Base-by-base conservation (phyloP, 2,113 vertebrate genomes). In the Misgurnus anguillicaudatus region DNA sequence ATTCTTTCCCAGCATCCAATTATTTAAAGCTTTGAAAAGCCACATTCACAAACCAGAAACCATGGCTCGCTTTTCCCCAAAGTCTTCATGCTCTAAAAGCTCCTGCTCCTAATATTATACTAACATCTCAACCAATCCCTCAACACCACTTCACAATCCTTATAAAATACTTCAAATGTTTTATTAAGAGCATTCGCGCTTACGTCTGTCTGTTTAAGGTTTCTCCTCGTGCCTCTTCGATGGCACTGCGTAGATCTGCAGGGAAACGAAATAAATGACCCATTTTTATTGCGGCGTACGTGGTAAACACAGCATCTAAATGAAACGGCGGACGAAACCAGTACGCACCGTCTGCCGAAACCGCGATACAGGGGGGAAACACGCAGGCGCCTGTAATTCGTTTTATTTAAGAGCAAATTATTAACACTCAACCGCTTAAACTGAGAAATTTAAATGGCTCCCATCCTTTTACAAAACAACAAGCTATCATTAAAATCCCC, bases 11-110 rank as follows among this genome's bases (percentile, higher is more conserved):
- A 79, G 79, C 75, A 84, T 82, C 79, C 83, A 77, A 87, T 83
- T 88, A 87, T 87, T 88, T 79, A 83, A 83, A 84, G 79, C 79
- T 79, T 84, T 71, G 66, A 66, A 80, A 67, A 87, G 80, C 69
- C 81, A 86, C 82, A 85, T 78, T 76, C 60, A 78, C 66, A 63
- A 70, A 67, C 53, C 63, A 83, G 57, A 66, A 60, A 36, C 69
- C 67, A 72, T 57, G 55, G 42, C 77, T 77, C 77, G 62, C 82
- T 84, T 51, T 36, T 38, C 7, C 24, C 39, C 9, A 55, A 13
- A 79, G 55, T 48, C 63, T 31, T 36, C 13, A 31, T 31, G 24
- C 64, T 39, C 48, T 58, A 57, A 11, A 75, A 14, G 48, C 53
- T 57, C 36, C 61, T 45, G 19, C 14, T 48, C 19, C 60, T 42